Base-by-base conservation (phyloP, 1,140 invertebrate genomes). In the Tyrophagus putrescentiae region DNA sequence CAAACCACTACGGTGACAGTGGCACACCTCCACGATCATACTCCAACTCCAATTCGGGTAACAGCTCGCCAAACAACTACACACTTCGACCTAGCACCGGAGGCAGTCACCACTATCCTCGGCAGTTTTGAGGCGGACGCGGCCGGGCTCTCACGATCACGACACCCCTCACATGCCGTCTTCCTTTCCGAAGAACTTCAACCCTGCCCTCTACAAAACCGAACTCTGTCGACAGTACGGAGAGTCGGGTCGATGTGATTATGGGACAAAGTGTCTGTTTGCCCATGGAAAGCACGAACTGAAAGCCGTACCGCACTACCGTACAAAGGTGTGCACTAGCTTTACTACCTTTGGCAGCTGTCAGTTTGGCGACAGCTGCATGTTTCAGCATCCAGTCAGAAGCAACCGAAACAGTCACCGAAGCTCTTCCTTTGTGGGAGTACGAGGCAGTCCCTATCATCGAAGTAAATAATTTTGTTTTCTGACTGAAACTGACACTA, bases 201-300 rank as follows among this genome's bases (percentile, higher is more conserved):
- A 60, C 33, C 21, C n/a, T 21, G 23, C 58, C 29, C 44, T 53
- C 18, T 60, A 57, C 44, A 60, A 60, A 27, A 60, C 58, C n/a
- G 58, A 60, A 48, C 18, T 60, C 5, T 60, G 58, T 58, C 58
- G 58, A 27, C 58, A 60, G 44, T 60, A 57, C 25, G 9, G 23
- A 18, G 58, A 60, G 9, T 25, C 16, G n/a, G 58, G 58, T 7
- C 21, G 33, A 33, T 60, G 58, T 58, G 58, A 60, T 53, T 60
- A 60, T 21, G 58, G 18, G 9, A 48, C 23, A 21, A 23, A 32
- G 16, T 60, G 58, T 60, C 25, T 60, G 21, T 60, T 60, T 23
- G 58, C 58, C 5, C 58, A 60, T 48, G 58, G 58, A 3, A 57
- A 53, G 16, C n/a, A 57, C 27, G 58, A 60, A 29, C 32, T 60